These are phyloP conservation scores for Meandrusa payeni DNA, from an alignment of 2,888 invertebrate species.

Conservation along the genomic window DNA sequence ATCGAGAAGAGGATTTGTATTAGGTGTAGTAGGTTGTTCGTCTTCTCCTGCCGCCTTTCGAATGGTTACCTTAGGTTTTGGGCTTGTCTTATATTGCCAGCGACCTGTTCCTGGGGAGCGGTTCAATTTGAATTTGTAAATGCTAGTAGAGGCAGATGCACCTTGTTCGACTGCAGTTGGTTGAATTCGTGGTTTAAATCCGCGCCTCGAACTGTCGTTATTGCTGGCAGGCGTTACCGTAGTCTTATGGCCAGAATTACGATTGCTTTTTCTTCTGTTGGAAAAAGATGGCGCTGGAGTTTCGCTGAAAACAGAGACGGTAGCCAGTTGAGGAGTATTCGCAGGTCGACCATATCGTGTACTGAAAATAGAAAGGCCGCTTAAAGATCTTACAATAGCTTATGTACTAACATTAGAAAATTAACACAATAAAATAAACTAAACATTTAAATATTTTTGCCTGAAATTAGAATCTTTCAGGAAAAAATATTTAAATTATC, in stretches of 20 bases:
- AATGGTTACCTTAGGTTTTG: constrained; percentile 91
- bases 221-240: constrained; percentile 63
- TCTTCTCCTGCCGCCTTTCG: constrained; percentile 84
- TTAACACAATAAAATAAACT: too few species aligned
- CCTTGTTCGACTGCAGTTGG: constrained; percentile 78
- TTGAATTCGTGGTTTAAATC: constrained; percentile 86
- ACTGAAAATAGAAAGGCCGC: constrained; percentile 64
- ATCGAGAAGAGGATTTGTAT: constrained; percentile 63
- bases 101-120: constrained; percentile 91
- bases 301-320: constrained; percentile 85
- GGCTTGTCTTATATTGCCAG: constrained; percentile 95
- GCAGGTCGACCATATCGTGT: constrained; percentile 68
- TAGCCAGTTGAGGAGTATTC: constrained; percentile 81
- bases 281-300: constrained; percentile 70
- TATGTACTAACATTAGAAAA: not conserved
- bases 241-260: constrained; percentile 67
- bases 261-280: constrained; percentile 75
- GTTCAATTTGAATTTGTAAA: constrained; percentile 91
- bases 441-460: too few species aligned
- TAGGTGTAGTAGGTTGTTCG: constrained; percentile 69
- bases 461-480: too few species aligned
- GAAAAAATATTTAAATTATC: too few species aligned
- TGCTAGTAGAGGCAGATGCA: constrained; percentile 78
- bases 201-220: constrained; percentile 76
- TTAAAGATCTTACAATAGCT: constrained; percentile 27